phyloP scores from a whole-genome alignment of 2,113 vertebrate genomes.

The Entelurus aequoreus region DNA sequence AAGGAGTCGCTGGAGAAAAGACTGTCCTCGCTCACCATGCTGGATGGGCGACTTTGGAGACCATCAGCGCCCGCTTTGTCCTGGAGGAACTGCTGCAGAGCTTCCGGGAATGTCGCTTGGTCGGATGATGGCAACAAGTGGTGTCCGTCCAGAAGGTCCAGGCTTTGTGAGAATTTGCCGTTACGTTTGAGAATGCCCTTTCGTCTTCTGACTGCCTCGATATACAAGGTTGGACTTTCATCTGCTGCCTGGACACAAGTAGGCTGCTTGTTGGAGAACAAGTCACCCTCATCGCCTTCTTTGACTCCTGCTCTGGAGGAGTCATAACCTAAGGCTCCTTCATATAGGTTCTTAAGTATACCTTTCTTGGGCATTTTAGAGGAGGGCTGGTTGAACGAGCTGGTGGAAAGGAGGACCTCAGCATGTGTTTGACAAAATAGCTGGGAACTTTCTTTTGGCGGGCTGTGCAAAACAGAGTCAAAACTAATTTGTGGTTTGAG shows the following conservation, averaged over 20 bases:
- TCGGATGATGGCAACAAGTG: slow-evolving; percentile 9
- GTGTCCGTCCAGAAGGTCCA: slow-evolving; percentile 61
- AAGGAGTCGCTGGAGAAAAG: slow-evolving; percentile 74
- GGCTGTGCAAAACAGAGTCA: slow-evolving; percentile 60
- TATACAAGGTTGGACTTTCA: slow-evolving; percentile 38
- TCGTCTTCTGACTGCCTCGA: slow-evolving; percentile 58
- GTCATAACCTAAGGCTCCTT: slow-evolving; percentile 54
- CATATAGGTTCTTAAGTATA: slow-evolving; percentile 71
- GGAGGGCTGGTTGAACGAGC: slow-evolving; percentile 55
- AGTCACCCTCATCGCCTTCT: slow-evolving; percentile 14
- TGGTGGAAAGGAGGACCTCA: slow-evolving; percentile 29
- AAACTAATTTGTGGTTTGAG: slow-evolving; percentile 73
- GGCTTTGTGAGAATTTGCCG: slow-evolving; percentile 71
- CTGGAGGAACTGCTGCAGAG: slow-evolving; percentile 60
- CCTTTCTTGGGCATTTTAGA: slow-evolving; percentile 75
- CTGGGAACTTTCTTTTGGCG: slow-evolving; percentile 39
- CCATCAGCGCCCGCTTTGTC: slow-evolving; percentile 17
- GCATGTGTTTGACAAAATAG: slow-evolving; percentile 20
- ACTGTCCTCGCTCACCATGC: slow-evolving; percentile 74
- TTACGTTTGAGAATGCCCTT: slow-evolving; percentile 77
- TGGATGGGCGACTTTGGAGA: slow-evolving; percentile 62
- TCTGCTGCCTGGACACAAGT: slow-evolving; percentile 20
- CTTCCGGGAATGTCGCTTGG: slow-evolving; percentile 44
- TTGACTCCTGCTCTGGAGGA: slow-evolving; percentile 31
- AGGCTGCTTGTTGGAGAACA: slow-evolving; percentile 19